These are phyloP conservation scores for Pristionchus pacificus DNA, from an alignment of 1,140 invertebrate species.

Conservation along the genomic window DNA sequence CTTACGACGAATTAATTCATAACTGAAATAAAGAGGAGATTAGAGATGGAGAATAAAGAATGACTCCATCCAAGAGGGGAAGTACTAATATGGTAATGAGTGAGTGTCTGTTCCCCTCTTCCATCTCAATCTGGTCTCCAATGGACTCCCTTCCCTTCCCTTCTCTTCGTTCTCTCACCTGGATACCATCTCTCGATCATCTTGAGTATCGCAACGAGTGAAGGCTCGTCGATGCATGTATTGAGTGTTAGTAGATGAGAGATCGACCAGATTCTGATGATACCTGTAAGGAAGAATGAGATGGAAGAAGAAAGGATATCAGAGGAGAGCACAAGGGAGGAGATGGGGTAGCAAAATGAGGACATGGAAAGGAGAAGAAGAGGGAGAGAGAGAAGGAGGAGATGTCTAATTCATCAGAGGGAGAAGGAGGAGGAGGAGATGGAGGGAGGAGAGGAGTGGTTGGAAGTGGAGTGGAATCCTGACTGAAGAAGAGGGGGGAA, in stretches of 20 bases:
- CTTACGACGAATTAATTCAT: conserved; percentile 28
- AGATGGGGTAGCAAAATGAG: too few species aligned
- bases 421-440: too few species aligned
- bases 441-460: too few species aligned
- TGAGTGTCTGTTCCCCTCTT: conserved; percentile 2
- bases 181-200: conserved; percentile 34
- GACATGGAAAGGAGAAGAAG: too few species aligned
- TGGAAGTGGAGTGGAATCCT: too few species aligned
- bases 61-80: conserved; percentile 6
- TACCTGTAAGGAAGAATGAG: too few species aligned
- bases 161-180: conserved; percentile 9
- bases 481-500: too few species aligned
- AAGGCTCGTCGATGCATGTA: conserved; percentile 50
- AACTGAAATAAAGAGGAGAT: conserved; percentile 9
- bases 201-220: conserved; percentile 46
- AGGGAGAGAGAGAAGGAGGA: too few species aligned
- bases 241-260: conserved; percentile 35
- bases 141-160: conserved; percentile 19
- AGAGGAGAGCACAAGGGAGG: too few species aligned
- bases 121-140: conserved; percentile 14
- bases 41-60: conserved; percentile 4
- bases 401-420: too few species aligned
- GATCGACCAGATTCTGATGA: conserved; percentile 50
- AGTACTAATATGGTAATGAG: conserved; percentile 2
- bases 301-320: too few species aligned